Conservation (phyloP, 2,113 vertebrate genomes). For the Thalassarche chlororhynchos region DNA sequence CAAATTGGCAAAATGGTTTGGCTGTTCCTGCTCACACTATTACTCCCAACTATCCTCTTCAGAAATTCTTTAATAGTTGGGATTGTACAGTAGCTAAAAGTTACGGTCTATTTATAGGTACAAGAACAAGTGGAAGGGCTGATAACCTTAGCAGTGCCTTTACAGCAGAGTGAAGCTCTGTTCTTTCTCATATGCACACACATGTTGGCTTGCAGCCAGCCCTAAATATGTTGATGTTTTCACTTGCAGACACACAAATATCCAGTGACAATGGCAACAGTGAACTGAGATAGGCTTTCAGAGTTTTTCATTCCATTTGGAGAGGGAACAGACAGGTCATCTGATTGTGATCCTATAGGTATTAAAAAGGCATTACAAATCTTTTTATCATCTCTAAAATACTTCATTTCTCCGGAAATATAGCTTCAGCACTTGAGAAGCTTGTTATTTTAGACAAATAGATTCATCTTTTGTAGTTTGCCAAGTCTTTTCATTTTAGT, state of each 20-base stretch:
- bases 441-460: not conserved
- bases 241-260: not conserved
- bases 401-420: not conserved
- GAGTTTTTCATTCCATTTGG: not conserved
- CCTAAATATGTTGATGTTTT: not conserved
- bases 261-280: not conserved
- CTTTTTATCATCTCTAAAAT: not conserved
- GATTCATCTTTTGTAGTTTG: not conserved
- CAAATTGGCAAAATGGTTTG: not conserved
- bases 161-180: not conserved
- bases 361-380: not conserved
- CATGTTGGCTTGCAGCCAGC: not conserved
- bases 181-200: conserved; percentile 1
- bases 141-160: conserved; percentile 15
- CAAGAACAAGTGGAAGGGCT: not conserved
- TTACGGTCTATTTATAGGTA: not conserved
- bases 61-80: not conserved
- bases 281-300: not conserved
- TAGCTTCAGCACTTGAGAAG: not conserved
- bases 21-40: not conserved
- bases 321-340: not conserved
- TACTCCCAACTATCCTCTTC: not conserved
- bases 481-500: not conserved
- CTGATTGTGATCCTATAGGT: not conserved
- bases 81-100: not conserved